These are phyloP conservation scores for Oenanthe oenanthe DNA, from an alignment of 2,113 vertebrate genomes.

Conservation along the genomic window DNA sequence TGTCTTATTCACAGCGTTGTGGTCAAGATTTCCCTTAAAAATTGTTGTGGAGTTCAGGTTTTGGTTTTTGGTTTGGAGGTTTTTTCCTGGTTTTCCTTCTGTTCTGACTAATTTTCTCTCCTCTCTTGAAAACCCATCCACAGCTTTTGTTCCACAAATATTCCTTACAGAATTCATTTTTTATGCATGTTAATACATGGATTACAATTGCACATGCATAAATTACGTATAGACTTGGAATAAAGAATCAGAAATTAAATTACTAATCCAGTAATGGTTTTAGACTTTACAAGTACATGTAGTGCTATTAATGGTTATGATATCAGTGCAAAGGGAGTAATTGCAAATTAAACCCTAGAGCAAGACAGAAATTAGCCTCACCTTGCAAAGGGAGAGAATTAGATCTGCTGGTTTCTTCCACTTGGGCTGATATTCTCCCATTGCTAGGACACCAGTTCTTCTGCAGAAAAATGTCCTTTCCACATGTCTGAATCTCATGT, in stretches of 20 bases:
- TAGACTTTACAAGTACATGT: background rate
- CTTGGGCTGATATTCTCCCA: background rate
- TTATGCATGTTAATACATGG: background rate
- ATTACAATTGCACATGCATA: background rate
- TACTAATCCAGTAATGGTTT: background rate
- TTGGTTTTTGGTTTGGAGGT: background rate
- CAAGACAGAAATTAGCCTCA: background rate
- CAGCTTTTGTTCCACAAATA: background rate
- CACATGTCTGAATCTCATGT: background rate
- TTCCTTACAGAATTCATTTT: background rate
- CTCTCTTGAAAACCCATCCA: background rate
- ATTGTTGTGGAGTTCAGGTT: background rate
- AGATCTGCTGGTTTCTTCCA: background rate
- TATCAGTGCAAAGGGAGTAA: background rate
- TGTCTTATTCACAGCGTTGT: background rate
- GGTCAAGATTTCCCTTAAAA: background rate
- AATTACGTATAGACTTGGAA: background rate
- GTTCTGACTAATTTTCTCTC: background rate
- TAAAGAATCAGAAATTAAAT: background rate
- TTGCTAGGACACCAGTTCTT: background rate
- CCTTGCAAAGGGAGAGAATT: background rate
- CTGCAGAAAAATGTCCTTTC: background rate
- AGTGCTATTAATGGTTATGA: background rate
- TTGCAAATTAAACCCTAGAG: background rate
- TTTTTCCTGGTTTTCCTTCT: background rate